Evolutionary conservation across 2,113 vertebrate species (phyloP), one percentile per base, ranked within the genome.

Genomic region (Rhinolophus sinicus): DNA sequence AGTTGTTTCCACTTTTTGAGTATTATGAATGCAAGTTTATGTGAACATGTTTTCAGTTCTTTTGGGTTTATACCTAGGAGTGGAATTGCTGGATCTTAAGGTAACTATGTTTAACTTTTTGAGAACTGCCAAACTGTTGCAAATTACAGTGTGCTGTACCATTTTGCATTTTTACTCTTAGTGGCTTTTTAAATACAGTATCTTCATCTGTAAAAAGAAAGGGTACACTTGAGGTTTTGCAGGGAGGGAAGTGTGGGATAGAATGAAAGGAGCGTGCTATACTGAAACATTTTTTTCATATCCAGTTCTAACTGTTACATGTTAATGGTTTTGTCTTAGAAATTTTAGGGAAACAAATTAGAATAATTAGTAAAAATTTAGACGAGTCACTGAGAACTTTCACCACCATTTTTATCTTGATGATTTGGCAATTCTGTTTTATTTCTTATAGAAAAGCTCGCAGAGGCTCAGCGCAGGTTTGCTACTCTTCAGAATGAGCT

Each of bases 401-500:
- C 88, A 91, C 2, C 8, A 65, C 69, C 19, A 75, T 82, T 5
- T 3, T 69, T 52, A 50, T n/a, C 35, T 83, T 97, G 60, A 73
- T 60, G 15, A 0, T 8, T 69, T 93, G 94, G 77, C 50, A 2
- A 2, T 82, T 60, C 7, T 86, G 5, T 93, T 35, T 70, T 24
- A 16, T 75, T 96, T 1, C 62, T 94, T 96, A 40, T 93, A 99
- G 99, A 99, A 97, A 99, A 99, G 97, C 99, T 99, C 7, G 99
- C 99, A 3, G 99, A 99, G 96, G 99, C 99, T 38, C 99, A 99
- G 98, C 98, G 99, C 80, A 98, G 99, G 69, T 99, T 99, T 92
- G 99, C 99, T 0, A 99, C 99, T 0, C 99, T 99, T 93, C 99
- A 99, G 95, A 99, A 99, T 64, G 99, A 99, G 98, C 98, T 99